Base-by-base conservation (phyloP, 2,888 invertebrate species). In the Drosophila histrio region DNA sequence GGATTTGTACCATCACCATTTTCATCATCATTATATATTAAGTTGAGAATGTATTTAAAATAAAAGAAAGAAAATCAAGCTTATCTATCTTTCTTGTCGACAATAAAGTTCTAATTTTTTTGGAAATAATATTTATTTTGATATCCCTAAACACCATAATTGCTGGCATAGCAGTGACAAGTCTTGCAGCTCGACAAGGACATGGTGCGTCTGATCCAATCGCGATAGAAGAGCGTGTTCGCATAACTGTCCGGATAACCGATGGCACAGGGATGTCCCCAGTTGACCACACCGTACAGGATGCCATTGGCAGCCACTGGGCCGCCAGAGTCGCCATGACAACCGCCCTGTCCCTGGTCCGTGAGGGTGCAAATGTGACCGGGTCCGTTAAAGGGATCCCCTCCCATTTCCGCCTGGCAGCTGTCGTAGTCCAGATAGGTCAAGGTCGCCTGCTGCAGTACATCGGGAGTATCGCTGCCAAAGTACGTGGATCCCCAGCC, bases 341-440 rank as follows among this genome's bases (percentile, higher is more conserved):
- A 90, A 0, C 81, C 92, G 0, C 94, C 94, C 71, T 93, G 91
- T 0, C 94, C 94, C 0, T 88, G 72, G 22, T 92, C 90, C 0
- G 93, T 94, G 7, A 93, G 89, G 0, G 94, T 94, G 72, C 94
- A 94, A 7, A 94, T 91, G 68, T 94, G 94, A 0, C 93, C 92
- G 36, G 92, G 91, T 65, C 92, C 93, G 0, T 94, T 92, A 0
- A 88, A 88, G 13, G 91, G 90, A 46, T 92, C 90, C 3, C 87
- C 93, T 91, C 41, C 93, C 93, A n/a, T 91, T 69, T 6, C 88
- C 83, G 13, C 92, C 92, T 38, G 92, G 91, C 81, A 93, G 91
- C 39, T 92, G 88, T 11, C 91, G 92, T 86, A 52, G 0, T 92
- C 91, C 36, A 94, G 91, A 8, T 93, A 92, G n/a, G 91, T 92